Conservation (phyloP, 1,140 invertebrate species). For the Drosophila setifemur region DNA sequence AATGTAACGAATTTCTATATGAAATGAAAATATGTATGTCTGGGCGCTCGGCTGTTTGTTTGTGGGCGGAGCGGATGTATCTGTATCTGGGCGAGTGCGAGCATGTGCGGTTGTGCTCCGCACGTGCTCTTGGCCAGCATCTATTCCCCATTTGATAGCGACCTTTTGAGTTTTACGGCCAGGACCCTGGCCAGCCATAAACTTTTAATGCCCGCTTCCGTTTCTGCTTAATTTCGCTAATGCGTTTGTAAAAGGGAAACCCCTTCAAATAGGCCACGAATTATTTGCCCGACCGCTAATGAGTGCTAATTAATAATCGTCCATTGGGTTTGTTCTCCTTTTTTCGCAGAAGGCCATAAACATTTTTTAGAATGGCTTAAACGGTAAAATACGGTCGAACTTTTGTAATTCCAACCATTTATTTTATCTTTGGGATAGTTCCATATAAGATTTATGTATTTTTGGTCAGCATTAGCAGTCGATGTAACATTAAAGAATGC, state of each 20-base stretch:
- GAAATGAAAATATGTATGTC: too few relatives aligned
- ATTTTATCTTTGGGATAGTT: too few relatives aligned
- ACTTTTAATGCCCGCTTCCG: conserved; percentile 69
- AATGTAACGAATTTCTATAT: conserved; percentile 42
- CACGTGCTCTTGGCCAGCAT: conserved; percentile 57
- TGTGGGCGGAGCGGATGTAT: conserved; percentile 9
- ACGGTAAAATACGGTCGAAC: too few relatives aligned
- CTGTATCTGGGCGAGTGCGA: not conserved
- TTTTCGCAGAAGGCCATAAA: not conserved
- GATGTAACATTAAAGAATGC: too few relatives aligned
- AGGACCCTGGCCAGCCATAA: conserved; percentile 28
- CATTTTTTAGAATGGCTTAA: conserved; percentile 1
- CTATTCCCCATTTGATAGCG: conserved; percentile 62
- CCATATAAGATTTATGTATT: too few relatives aligned
- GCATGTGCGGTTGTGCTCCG: not conserved
- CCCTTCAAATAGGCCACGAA: not conserved
- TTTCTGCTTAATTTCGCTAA: conserved; percentile 66
- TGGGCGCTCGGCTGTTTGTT: not conserved
- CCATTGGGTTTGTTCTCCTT: not conserved
- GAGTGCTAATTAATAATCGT: conserved; percentile 51
- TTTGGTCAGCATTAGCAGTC: too few relatives aligned
- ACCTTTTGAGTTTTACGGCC: conserved; percentile 60
- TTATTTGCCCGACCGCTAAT: conserved; percentile 51
- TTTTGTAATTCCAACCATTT: too few relatives aligned
- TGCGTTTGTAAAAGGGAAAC: conserved; percentile 42